Evolutionary conservation across 2,113 vertebrate species (phyloP).

Genomic region (Takifugu flavidus): DNA sequence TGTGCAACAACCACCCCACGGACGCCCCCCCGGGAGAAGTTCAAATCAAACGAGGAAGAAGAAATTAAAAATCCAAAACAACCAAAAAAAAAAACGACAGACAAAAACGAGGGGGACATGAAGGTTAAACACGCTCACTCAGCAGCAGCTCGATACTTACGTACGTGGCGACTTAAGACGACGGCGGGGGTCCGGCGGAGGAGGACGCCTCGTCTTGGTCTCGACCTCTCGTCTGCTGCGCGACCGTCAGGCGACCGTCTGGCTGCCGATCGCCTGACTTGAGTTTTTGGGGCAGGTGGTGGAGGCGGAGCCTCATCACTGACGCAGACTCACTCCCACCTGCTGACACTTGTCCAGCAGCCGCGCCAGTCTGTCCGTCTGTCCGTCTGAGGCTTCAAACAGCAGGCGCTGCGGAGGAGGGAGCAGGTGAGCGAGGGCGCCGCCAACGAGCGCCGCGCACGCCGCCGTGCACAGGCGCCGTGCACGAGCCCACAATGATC

Average conservation of each 20-base stretch:
- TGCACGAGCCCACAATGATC: too few relatives aligned
- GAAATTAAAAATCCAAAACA: constrained; percentile 75
- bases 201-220: constrained; percentile 20
- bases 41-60: constrained; percentile 39
- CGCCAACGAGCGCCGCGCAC: constrained; percentile 2
- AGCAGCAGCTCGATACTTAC: constrained; percentile 94
- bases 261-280: constrained; percentile 3
- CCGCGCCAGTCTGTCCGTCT: constrained; percentile 90
- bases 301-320: constrained; percentile 45
- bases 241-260: constrained; percentile 31
- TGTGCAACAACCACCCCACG: constrained; percentile 58
- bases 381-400: constrained; percentile 92
- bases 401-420: constrained; percentile 87
- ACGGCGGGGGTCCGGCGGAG: constrained; percentile 67
- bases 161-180: constrained; percentile 83
- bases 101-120: constrained; percentile 76
- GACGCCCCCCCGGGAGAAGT: constrained; percentile 63
- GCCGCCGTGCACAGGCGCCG: too few relatives aligned
- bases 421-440: constrained; percentile 37
- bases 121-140: constrained; percentile 79
- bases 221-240: too few relatives aligned
- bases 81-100: constrained; percentile 41
- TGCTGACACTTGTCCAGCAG: constrained; percentile 92
- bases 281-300: constrained; percentile 6
- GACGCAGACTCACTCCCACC: constrained; percentile 91